Evolutionary conservation across 2,113 vertebrate genomes (phyloP), one percentile per base, ranked within the genome.

Genomic region (Amia ocellicauda): DNA sequence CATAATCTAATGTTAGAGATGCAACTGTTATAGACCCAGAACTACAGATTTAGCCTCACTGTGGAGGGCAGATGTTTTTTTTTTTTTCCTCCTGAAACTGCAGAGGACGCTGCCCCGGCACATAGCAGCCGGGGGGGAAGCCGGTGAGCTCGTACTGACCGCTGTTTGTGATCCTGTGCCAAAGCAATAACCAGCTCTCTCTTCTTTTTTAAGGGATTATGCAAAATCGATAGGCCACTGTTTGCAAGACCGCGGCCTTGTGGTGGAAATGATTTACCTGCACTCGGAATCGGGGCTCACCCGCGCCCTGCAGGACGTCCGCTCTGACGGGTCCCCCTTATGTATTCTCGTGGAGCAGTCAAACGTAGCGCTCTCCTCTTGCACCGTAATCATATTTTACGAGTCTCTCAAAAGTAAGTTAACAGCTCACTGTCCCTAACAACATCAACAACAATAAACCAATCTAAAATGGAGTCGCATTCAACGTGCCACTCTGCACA

Each of bases 321-420:
- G 88, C 80, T 86, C 84, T 27, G 76, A 85, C 20, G 83, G 83
- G 52, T 92, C 84, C 75, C 85, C 86, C 45, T 91, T 92, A 84
- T 92, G 82, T 86, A 80, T 91, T 86, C 86, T 91, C 77, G 82
- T 91, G 62, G 84, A 90, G 79, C 85, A 86, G 79, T 89, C 83
- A 78, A 85, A 86, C 22, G 23, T 86, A 83, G 79, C 82, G 66
- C 80, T 88, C 71, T 85, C 75, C 60, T 91, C 88, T 74, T 92
- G 86, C 77, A 85, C 85, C 62, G 77, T 88, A 72, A 88, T 91
- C 82, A 80, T 89, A 79, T 82, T 92, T 89, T 86, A 86, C 76
- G 85, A 86, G 60, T 89, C 88, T 80, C 68, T 93, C 80, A 90
- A 91, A 90, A 93, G 86, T 90, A 91, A 91, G 86, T 90, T 80